Base-by-base conservation (phyloP, 1,140 invertebrate species). In the Bradynema listronoti region DNA sequence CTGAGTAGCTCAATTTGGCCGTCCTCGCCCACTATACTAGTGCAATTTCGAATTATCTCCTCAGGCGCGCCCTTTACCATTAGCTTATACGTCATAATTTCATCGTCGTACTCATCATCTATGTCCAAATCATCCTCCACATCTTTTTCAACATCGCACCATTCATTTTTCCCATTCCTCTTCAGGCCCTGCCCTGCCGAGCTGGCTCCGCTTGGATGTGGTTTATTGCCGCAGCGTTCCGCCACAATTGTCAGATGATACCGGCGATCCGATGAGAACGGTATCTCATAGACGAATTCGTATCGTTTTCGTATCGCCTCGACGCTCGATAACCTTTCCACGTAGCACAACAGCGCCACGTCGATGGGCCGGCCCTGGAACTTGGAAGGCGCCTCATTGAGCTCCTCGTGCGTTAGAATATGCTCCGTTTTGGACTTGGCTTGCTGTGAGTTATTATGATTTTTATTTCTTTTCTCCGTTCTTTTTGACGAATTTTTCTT, bases 41-140 rank as follows among this genome's bases (percentile, higher is more conserved):
- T 19, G 50, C 65, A 68, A 16, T 51, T 56, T 9, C 39, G 24
- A 34, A 69, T 65, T 4, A 68, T 22, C 32, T 64, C 66, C 46
- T 68, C 65, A 2, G 65, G 66, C 16, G 66, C 65, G 9, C 65
- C 65, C 27, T 68, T 68, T 5, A 68, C 56, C 65, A 68, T 57
- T n/a, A 68, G 25, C 25, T 25, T 58, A 36, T 63, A 67, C 24
- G 33, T 69, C 25, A 29, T 36, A 33, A 51, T 7, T 19, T 51
- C 45, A 54, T 68, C 39, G 4, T 27, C 24, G 9, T 41, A 16
- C 5, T 27, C 36, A 4, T 9, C 9, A 2, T 34, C 27, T n/a
- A n/a, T n/a, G n/a, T n/a, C n/a, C n/a, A n/a, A n/a, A n/a, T n/a
- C n/a, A 11, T 19, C 53, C 0, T 41, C 39, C 19, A 29, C 39